Evolutionary conservation across 1,140 invertebrate genomes (phyloP), one percentile per base, ranked within the genome.

Genomic region (Scaptomyza graminum): DNA sequence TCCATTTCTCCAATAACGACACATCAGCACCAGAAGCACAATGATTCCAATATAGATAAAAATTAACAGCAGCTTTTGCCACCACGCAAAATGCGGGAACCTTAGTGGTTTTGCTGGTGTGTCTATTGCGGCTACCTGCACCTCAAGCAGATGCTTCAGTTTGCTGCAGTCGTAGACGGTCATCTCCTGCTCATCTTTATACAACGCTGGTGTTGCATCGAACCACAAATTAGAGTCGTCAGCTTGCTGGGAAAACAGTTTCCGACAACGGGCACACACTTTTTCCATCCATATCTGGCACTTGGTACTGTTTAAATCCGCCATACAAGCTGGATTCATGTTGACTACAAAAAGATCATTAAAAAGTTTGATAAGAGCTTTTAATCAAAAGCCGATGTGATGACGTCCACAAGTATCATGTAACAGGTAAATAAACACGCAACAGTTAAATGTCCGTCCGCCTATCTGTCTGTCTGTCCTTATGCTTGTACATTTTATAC

Each of bases 241-340:
- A 2, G 28, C 6, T 22, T 56, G 31, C 0, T n/a, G 16, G 13
- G 13, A 9, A 8, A 72, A 72, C 8, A 82, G 51, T 1, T 78
- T 47, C 0, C 69, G 43, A 47, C 82, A 87, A 31, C 16, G 56
- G 13, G 18, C 51, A 28, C 46, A 73, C 0, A 88, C 82, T 1
- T 47, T 43, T 4, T 11, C 54, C 78, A 87, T 88, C 82, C 82
- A 87, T 9, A 22, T 28, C 22, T 83, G 79, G 52, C 82, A 87
- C 28, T 76, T 67, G 2, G 55, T 15, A 28, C 7, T 56, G 16
- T 64, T 57, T 11, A 82, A 64, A 49, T 88, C 54, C n/a, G 34
- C 31, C 12, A 66, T 34, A 28, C 82, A 87, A 46, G 44, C 56
- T 8, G 79, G 82, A 79, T 87, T 88, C 82, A 87, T 87, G 4